These are phyloP conservation scores for Cyprinella venusta DNA, from an alignment of 2,797 vertebrate genomes.

Conservation along the genomic window DNA sequence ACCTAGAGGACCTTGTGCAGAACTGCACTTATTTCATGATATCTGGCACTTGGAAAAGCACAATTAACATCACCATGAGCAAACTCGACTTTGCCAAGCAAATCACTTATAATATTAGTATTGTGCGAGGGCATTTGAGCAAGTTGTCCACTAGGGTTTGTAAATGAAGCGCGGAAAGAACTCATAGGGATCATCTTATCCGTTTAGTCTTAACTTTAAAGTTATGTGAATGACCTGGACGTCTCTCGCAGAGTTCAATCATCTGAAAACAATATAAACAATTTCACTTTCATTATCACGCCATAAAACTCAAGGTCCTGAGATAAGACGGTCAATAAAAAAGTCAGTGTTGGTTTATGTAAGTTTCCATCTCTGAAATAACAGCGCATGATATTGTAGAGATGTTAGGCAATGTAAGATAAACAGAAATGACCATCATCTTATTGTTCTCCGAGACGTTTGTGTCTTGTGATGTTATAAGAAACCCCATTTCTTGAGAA, in stretches of 20 bases:
- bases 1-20: conserved; percentile 61
- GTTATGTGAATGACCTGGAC: neutral
- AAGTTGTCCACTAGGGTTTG: neutral
- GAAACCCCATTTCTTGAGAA: conserved; percentile 31
- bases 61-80: conserved; percentile 9
- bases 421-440: conserved; percentile 4
- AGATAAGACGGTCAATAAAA: conserved; percentile 20
- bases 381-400: neutral
- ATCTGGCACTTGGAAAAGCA: neutral
- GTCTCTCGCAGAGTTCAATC: neutral
- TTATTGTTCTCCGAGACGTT: conserved; percentile 17
- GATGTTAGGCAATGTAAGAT: neutral
- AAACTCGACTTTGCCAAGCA: neutral
- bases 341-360: neutral
- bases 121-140: neutral
- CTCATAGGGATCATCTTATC: neutral
- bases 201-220: neutral
- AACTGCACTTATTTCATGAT: conserved; percentile 35
- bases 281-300: conserved; percentile 23
- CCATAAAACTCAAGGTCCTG: conserved; percentile 11
- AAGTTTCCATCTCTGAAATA: neutral
- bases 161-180: neutral
- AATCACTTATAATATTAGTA: too few relatives aligned
- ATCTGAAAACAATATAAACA: neutral
- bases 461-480: conserved; percentile 28